Base-by-base conservation (phyloP, 2,888 invertebrate species). In the Ophion ventricosus region DNA sequence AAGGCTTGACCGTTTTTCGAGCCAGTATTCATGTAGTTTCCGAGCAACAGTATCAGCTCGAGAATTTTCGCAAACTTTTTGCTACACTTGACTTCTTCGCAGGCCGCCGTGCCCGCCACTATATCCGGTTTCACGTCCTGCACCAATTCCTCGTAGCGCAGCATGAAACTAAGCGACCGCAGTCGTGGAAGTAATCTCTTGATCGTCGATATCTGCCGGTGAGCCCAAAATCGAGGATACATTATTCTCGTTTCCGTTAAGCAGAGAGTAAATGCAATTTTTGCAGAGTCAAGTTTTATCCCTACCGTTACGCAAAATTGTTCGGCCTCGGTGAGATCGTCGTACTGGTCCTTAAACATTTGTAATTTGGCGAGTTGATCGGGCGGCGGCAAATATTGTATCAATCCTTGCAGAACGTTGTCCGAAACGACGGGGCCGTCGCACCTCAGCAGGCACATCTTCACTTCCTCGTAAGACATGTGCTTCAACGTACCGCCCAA, bases 21-120 rank as follows among this genome's bases (percentile, higher is more conserved):
- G 0, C 99, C 99, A 0, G 98, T 96, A 93, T 99, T 99, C 97
- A 99, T 98, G 91, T 98, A 98, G 94, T 99, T 99, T 3, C 99
- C 99, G 26, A 99, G 94, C 14, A 99, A 93, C 0, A 99, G 94
- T 83, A 99, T 95, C 0, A 99, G 94, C 93, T 99, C 98, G 17
- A 99, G 93, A 72, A 99, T 96, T 92, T 96, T 96, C 0, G 97
- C 96, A 93, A 99, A 98, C 91, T 98, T 99, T 87, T 96, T 96
- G 90, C 98, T 98, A 40, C 96, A 96, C 88, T 96, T 97, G 1
- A 98, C 96, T 93, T 99, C 98, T 90, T 99, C 98, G 90, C 99
- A 99, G 0, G 99, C 99, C 0, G 98, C 98, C 1, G 98, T 98
- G 0, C 98, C 98, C 0, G 98, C 97, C 0, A 99, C 98, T 91